Conservation (phyloP, 2,113 vertebrate genomes). For the Hoplias malabaricus region DNA sequence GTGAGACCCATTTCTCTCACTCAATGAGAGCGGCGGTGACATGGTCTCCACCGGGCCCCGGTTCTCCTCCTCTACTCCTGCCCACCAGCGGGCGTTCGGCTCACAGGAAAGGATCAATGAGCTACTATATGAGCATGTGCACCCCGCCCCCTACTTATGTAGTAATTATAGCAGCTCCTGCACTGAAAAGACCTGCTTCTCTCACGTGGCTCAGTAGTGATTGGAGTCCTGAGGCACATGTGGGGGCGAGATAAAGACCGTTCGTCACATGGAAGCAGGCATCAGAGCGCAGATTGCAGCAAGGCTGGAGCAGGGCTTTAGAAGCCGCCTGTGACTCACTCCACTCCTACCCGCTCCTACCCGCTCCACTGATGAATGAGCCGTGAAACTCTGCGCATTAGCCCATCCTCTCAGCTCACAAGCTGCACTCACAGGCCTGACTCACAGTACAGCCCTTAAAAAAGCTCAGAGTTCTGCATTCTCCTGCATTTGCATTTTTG, state of each 20-base stretch:
- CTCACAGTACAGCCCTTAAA: slow-evolving; percentile 16
- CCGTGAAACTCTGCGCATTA: slow-evolving; percentile 26
- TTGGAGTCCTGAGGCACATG: slow-evolving; percentile 8
- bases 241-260: slow-evolving; percentile 34
- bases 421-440: slow-evolving; percentile 9
- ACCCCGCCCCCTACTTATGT: neutral
- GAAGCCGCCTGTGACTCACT: slow-evolving; percentile 32
- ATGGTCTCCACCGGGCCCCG: neutral
- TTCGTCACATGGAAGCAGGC: slow-evolving; percentile 33
- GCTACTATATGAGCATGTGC: slow-evolving; percentile 21
- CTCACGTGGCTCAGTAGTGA: neutral
- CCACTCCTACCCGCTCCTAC: slow-evolving; percentile 20
- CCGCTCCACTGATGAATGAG: slow-evolving; percentile 11
- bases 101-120: slow-evolving; percentile 37
- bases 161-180: slow-evolving; percentile 37
- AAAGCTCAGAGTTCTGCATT: neutral
- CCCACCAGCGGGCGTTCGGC: slow-evolving; percentile 20
- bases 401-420: slow-evolving; percentile 1
- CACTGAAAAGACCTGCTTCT: slow-evolving; percentile 19
- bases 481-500: slow-evolving; percentile 3
- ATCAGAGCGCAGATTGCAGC: slow-evolving; percentile 37
- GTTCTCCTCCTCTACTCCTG: slow-evolving; percentile 6
- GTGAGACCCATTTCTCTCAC: slow-evolving; percentile 24
- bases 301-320: slow-evolving; percentile 10
- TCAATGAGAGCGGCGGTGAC: slow-evolving; percentile 22